Evolutionary conservation across 2,888 invertebrate species (phyloP).

Genomic region (Pyrocoelia pectoralis): DNA sequence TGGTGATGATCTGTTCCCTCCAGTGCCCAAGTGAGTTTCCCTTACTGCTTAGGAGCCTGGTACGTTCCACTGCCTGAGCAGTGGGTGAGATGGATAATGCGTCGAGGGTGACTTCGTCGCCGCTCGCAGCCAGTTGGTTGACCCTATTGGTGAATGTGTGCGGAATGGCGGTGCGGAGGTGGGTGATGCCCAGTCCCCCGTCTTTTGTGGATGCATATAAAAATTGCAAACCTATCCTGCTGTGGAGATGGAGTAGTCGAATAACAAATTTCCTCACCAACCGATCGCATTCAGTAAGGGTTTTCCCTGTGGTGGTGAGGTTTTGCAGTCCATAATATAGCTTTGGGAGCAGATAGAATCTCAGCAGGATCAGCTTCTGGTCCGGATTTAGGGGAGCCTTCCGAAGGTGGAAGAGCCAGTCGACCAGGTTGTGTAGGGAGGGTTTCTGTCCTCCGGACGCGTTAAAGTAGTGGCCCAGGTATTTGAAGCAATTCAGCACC

Average conservation of each 20-base stretch:
- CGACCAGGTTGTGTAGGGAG: conserved; percentile 16
- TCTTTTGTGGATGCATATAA: conserved; percentile 36
- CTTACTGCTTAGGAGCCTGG: too few species aligned
- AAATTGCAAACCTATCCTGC: conserved; percentile 34
- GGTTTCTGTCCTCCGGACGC: conserved; percentile 40
- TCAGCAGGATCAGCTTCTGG: conserved; percentile 51
- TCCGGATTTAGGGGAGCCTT: conserved; percentile 55
- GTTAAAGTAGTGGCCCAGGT: conserved; percentile 48
- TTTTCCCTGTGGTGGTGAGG: conserved; percentile 36
- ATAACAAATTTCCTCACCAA: conserved; percentile 46
- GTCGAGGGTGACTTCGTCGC: too few species aligned
- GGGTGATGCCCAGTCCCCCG: conserved; percentile 38
- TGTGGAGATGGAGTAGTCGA: conserved; percentile 46
- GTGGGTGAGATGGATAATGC: too few species aligned
- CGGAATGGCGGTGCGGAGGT: not conserved
- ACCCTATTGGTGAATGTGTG: too few species aligned
- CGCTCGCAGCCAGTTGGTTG: too few species aligned
- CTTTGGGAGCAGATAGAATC: conserved; percentile 50
- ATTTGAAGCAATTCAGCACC: conserved; percentile 21
- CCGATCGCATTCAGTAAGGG: conserved; percentile 48
- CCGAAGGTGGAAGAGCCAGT: conserved; percentile 43
- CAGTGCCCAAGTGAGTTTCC: too few species aligned
- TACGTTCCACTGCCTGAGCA: too few species aligned
- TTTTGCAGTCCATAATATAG: conserved; percentile 52
- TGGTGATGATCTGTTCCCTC: too few species aligned